Conservation (phyloP, 2,113 vertebrate species). For the Hypocryptadius cinnamomeus region DNA sequence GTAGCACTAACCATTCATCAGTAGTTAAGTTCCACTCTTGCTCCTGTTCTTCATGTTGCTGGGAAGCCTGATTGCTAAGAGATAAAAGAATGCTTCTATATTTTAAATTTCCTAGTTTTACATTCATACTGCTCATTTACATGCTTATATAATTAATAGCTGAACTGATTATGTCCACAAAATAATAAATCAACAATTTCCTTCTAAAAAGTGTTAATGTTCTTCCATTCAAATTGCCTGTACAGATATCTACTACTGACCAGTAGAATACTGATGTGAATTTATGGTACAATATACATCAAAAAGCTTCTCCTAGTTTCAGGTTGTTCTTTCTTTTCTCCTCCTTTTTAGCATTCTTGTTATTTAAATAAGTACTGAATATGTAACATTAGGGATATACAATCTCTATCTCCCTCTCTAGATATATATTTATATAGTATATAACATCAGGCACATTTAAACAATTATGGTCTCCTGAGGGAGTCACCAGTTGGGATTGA, state of each 20-base stretch:
- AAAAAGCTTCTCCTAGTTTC: neutral
- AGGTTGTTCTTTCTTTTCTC: neutral
- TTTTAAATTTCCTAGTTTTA: neutral
- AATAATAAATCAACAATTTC: neutral
- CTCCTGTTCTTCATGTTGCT: neutral
- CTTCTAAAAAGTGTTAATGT: constrained; percentile 23
- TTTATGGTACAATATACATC: constrained; percentile 68
- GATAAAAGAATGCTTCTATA: neutral
- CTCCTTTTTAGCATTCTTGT: neutral
- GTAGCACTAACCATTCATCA: neutral
- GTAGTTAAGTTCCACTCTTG: neutral
- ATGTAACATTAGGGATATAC: neutral
- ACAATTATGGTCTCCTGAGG: neutral
- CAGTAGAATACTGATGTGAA: constrained; percentile 67
- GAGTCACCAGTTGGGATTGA: neutral
- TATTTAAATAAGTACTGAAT: neutral
- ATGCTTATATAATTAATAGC: neutral
- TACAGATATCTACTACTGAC: constrained; percentile 54
- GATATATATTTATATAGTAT: neutral
- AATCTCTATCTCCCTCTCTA: neutral
- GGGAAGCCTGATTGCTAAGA: neutral
- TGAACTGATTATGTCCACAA: neutral
- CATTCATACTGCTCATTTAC: neutral
- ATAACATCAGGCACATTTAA: neutral
- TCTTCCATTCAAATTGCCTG: constrained; percentile 77